phyloP scores from a whole-genome alignment of 2,113 vertebrate species.

The Colaptes auratus region DNA sequence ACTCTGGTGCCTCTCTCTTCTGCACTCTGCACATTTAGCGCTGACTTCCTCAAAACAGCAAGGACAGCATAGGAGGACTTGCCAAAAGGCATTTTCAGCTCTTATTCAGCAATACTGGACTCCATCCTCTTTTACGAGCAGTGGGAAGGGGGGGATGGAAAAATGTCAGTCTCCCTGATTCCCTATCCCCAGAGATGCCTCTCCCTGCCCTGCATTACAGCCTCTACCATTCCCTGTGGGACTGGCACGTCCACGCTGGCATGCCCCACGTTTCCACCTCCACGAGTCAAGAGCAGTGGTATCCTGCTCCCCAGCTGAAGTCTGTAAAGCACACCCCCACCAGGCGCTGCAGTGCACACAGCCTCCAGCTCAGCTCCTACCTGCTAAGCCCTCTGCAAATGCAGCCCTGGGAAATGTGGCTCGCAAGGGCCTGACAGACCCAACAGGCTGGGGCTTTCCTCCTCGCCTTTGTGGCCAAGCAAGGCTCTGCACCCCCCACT shows the following conservation, averaged over 20 bases:
- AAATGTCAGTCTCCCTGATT: background rate
- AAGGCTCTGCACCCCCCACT: fast-evolving
- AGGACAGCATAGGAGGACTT: background rate
- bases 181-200: background rate
- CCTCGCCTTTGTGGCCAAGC: background rate
- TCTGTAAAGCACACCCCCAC: background rate
- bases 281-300: fast-evolving
- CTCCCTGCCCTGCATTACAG: background rate
- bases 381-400: background rate
- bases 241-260: background rate
- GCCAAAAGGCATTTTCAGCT: background rate
- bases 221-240: background rate
- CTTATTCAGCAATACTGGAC: background rate
- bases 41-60: background rate
- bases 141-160: background rate
- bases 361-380: background rate
- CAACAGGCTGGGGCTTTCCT: background rate
- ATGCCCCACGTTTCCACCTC: background rate
- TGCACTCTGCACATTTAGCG: background rate
- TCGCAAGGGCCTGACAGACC: background rate
- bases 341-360: background rate
- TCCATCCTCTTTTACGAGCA: background rate
- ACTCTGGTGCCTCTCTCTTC: background rate
- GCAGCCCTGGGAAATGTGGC: background rate
- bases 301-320: background rate